A percentile compares a stretch with the other conserved stretches of the same genome.
Evolutionary conservation across 2,888 invertebrate species (phyloP).

Genomic region (Thecocarcelia acutangulata): DNA sequence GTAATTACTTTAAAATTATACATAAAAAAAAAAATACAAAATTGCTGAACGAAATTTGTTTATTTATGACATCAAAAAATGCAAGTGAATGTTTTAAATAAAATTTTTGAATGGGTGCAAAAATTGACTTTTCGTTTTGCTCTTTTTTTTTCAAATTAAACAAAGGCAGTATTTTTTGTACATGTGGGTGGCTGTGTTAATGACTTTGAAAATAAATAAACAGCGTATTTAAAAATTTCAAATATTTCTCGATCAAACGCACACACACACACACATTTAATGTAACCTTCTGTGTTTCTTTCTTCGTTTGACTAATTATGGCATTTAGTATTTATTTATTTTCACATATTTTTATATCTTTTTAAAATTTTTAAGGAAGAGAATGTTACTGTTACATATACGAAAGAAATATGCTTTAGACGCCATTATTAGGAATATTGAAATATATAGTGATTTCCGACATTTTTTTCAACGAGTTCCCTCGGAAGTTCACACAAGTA

Average conservation of each 20-base stretch:
- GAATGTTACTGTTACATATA: no score
- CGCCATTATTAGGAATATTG: no score
- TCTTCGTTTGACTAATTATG: conserved; percentile 18
- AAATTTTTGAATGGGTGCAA: conserved; percentile 47
- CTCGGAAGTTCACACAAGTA: no score
- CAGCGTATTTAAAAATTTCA: conserved; percentile 50
- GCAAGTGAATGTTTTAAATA: conserved; percentile 9
- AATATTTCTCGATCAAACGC: conserved; percentile 33
- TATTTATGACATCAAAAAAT: conserved; percentile 18
- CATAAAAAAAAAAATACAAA: not conserved
- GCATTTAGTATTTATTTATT: conserved; percentile 21
- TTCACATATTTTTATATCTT: not conserved
- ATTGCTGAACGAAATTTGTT: not conserved
- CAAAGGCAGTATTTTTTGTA: conserved; percentile 39
- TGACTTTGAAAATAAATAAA: conserved; percentile 67
- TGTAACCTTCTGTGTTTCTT: conserved; percentile 30
- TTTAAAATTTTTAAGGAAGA: conserved; percentile 12
- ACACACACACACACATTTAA: not conserved
- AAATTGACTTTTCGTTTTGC: conserved; percentile 2
- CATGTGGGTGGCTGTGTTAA: conserved; percentile 64
- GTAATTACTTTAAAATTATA: not conserved
- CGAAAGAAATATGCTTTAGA: no score
- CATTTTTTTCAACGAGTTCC: no score
- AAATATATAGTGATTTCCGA: no score
- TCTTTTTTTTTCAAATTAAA: conserved; percentile 18